These are phyloP conservation scores for Myanophis thanlyinensis DNA, from an alignment of 2,113 vertebrate species.

Conservation along the genomic window DNA sequence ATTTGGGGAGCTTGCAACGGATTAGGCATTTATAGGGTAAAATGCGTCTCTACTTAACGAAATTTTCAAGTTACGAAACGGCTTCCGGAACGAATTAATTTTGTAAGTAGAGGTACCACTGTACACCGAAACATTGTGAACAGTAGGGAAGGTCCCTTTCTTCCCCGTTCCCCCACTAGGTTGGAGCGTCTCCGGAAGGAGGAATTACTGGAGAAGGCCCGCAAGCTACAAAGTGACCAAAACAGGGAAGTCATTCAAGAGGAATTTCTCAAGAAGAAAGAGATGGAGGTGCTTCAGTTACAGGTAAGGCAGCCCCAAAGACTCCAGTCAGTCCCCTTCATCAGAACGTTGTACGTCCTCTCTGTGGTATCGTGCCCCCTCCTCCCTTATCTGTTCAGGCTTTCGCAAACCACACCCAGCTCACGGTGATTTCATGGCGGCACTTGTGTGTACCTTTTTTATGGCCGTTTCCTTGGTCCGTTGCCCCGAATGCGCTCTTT, in stretches of 20 bases:
- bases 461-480: neutral
- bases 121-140: no score
- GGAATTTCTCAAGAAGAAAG: slow-evolving; percentile 6
- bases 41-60: no score
- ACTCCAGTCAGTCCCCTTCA: neutral
- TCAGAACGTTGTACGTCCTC: neutral
- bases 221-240: neutral
- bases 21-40: no score
- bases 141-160: no score
- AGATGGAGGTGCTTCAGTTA: slow-evolving; percentile 6
- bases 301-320: neutral
- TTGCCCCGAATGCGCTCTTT: neutral
- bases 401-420: neutral
- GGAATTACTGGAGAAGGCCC: neutral
- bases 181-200: neutral
- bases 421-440: neutral
- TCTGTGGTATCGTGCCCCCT: no score
- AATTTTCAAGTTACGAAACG: no score
- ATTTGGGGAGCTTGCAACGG: no score
- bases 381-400: no score
- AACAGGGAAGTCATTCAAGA: neutral
- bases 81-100: no score
- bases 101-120: no score
- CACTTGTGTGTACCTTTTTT: neutral
- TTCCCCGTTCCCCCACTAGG: neutral